Evolutionary conservation across 2,797 vertebrate genomes (phyloP).

Genomic region (Spinibarbus caldwelli): DNA sequence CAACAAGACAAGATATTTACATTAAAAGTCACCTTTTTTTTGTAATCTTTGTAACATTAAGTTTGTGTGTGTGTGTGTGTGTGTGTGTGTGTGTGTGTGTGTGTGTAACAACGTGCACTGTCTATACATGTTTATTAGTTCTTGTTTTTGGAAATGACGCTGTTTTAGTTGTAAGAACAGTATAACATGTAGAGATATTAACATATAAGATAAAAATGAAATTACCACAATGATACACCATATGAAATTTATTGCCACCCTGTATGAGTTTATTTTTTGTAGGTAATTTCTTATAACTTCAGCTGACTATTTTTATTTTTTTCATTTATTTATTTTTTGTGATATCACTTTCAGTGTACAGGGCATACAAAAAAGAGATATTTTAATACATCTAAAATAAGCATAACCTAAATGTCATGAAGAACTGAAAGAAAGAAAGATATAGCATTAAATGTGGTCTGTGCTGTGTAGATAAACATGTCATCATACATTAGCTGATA

Average conservation of each 20-base stretch:
- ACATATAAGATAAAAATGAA: too few relatives aligned
- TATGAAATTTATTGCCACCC: not conserved
- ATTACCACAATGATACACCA: too few relatives aligned
- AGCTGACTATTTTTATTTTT: not conserved
- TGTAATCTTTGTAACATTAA: too few relatives aligned
- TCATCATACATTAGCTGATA: conserved; percentile 26
- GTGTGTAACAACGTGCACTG: not conserved
- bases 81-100: not conserved
- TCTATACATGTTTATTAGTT: not conserved
- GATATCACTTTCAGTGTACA: too few relatives aligned
- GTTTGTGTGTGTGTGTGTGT: too few relatives aligned
- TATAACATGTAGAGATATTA: too few relatives aligned
- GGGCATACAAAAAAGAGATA: not conserved
- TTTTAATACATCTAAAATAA: not conserved
- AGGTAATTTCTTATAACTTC: not conserved
- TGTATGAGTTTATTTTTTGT: not conserved
- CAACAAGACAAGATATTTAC: not conserved
- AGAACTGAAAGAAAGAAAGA: not conserved
- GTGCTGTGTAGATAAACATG: conserved; percentile 39
- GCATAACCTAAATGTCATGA: conserved; percentile 5
- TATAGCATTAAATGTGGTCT: conserved; percentile 8
- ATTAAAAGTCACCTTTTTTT: too few relatives aligned
- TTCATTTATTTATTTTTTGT: too few relatives aligned
- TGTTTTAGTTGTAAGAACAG: not conserved
- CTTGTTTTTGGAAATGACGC: not conserved